Conservation (phyloP, 2,888 invertebrate species). For the Arge pagana region DNA sequence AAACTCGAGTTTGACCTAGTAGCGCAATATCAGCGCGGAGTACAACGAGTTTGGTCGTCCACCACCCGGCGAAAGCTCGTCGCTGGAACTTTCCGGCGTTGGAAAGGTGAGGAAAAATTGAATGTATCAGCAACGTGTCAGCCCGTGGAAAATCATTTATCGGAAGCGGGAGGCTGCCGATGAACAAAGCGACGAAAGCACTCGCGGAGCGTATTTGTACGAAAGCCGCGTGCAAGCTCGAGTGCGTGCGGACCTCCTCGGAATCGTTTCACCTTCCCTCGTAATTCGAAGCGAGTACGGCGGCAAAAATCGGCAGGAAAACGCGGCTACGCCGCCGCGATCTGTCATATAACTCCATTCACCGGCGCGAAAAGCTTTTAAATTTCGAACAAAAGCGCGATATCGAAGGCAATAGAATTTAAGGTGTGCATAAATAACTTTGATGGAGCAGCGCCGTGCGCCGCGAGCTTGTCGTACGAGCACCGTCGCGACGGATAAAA, state of each 20-base stretch:
- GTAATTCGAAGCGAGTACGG: too few relatives aligned
- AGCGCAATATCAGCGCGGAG: conserved; percentile 11
- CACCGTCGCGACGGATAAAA: background rate
- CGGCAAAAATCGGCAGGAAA: too few relatives aligned
- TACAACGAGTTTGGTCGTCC: background rate
- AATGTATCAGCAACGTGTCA: conserved; percentile 26
- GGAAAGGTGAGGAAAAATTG: conserved; percentile 16
- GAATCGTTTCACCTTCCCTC: too few relatives aligned
- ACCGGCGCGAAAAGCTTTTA: conserved; percentile 36
- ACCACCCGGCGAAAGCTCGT: conserved; percentile 3
- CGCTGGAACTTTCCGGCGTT: conserved; percentile 15
- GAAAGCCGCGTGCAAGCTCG: too few relatives aligned
- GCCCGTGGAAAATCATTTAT: conserved; percentile 29
- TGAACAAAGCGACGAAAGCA: conserved; percentile 24
- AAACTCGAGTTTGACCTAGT: conserved; percentile 17
- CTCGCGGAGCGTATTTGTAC: too few relatives aligned
- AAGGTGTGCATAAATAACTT: conserved; percentile 38
- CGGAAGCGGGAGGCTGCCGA: conserved; percentile 25
- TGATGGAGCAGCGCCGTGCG: conserved; percentile 28
- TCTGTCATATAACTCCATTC: conserved; percentile 41
- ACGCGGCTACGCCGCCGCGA: conserved; percentile 27
- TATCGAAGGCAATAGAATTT: conserved; percentile 36
- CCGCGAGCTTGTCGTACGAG: background rate
- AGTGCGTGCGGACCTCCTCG: too few relatives aligned
- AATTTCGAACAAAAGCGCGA: conserved; percentile 37